Percentiles rank a stretch among this genome's conserved stretches.
Conservation (phyloP, 1,140 invertebrate genomes). For the Forficula auricularia region DNA sequence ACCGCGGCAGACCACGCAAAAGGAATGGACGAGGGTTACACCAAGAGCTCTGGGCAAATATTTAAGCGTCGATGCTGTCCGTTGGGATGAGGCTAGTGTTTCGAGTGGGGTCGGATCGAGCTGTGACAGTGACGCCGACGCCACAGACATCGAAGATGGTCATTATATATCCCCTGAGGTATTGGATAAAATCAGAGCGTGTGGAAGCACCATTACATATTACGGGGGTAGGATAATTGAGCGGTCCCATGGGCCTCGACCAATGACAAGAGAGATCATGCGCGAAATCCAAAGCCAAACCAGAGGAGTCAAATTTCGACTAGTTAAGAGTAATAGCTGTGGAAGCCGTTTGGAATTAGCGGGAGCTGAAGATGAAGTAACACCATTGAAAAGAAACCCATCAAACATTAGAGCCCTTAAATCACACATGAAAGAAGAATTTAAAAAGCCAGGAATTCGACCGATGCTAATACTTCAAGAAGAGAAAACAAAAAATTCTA, state of each 20-base stretch:
- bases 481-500: slow-evolving; percentile 1
- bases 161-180: slow-evolving; percentile 54
- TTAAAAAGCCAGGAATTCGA: slow-evolving; percentile 6
- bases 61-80: slow-evolving; percentile 37
- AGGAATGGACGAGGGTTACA: slow-evolving; percentile 19
- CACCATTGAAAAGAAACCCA: no score
- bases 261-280: slow-evolving; percentile 44
- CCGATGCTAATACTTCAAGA: background rate
- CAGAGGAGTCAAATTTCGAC: slow-evolving; percentile 51
- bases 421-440: no score
- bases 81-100: slow-evolving; percentile 40
- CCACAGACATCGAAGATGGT: slow-evolving; percentile 19
- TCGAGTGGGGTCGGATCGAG: slow-evolving; percentile 39
- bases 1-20: slow-evolving; percentile 18
- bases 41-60: slow-evolving; percentile 21
- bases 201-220: slow-evolving; percentile 68
- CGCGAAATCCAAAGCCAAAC: slow-evolving; percentile 37
- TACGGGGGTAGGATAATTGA: slow-evolving; percentile 61
- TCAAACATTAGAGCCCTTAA: no score
- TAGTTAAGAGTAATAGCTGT: slow-evolving; percentile 69
- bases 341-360: slow-evolving; percentile 61
- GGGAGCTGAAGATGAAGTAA: slow-evolving; percentile 30
- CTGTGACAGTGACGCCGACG: slow-evolving; percentile 26
- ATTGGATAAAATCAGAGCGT: slow-evolving; percentile 67
- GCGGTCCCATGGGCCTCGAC: slow-evolving; percentile 41